Conservation (phyloP, 2,888 invertebrate species). For the Chydorus sphaericus region DNA sequence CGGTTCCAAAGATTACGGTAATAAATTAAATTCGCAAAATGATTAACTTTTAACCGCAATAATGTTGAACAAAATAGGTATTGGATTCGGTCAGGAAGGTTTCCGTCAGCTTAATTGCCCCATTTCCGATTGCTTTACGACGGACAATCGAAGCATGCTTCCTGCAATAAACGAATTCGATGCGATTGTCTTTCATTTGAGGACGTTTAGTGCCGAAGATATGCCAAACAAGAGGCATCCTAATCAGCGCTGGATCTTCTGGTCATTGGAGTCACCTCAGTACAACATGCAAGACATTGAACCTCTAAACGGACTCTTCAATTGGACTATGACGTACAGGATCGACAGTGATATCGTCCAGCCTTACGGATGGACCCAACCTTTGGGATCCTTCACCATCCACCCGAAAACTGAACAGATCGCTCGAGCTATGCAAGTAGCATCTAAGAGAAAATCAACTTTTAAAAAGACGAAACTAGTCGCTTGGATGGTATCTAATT, state of each 20-base stretch:
- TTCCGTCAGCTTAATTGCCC: constrained; percentile 16
- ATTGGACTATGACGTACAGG: constrained; percentile 37
- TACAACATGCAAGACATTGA: constrained; percentile 10
- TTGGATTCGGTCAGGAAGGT: constrained; percentile 18
- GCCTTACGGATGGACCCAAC: constrained; percentile 27
- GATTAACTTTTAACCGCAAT: too few species aligned
- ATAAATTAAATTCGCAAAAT: too few species aligned
- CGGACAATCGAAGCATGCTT: constrained; percentile 16
- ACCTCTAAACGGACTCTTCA: constrained; percentile 38
- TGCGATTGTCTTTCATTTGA: constrained; percentile 19
- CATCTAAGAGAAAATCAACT: neutral
- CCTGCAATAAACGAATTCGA: constrained; percentile 16
- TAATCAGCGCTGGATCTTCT: constrained; percentile 18
- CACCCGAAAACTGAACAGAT: neutral
- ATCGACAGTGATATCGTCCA: constrained; percentile 29
- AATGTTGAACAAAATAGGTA: neutral
- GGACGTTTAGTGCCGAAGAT: constrained; percentile 15
- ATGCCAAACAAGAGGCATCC: constrained; percentile 14
- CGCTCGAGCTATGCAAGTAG: neutral
- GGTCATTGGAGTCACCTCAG: constrained; percentile 16
- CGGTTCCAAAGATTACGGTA: constrained; percentile 17
- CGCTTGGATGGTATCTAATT: constrained; percentile 24
- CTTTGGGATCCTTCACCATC: neutral
- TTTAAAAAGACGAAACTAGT: constrained; percentile 18
- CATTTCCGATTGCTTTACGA: constrained; percentile 18